Percentiles rank a stretch among this genome's conserved stretches.
phyloP scores from a whole-genome alignment of 2,113 vertebrate genomes.

The Motacilla tschutschensis region DNA sequence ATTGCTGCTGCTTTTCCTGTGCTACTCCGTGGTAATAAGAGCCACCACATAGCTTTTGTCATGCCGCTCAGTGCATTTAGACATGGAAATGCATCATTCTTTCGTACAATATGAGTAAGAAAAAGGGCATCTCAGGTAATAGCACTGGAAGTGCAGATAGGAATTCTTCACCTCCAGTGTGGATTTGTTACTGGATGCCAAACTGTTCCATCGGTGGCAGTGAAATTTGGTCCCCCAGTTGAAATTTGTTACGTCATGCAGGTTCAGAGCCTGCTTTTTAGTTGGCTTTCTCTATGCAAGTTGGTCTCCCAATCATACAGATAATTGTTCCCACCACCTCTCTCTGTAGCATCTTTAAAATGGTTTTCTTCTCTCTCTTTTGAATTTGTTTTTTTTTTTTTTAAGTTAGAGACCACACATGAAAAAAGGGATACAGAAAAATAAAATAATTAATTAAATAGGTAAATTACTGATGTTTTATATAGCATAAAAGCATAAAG shows the following conservation, averaged over 20 bases:
- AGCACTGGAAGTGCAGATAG: not conserved
- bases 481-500: not conserved
- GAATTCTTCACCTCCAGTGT: not conserved
- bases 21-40: not conserved
- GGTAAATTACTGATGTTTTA: not conserved
- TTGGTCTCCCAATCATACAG: not conserved
- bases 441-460: not conserved
- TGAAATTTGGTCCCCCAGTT: not conserved
- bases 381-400: not conserved
- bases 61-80: not conserved
- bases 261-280: not conserved
- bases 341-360: not conserved
- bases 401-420: accelerated
- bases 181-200: not conserved
- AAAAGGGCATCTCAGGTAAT: not conserved
- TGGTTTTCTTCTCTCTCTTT: not conserved
- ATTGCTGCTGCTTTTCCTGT: not conserved
- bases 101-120: not conserved
- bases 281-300: not conserved
- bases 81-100: not conserved
- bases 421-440: not conserved
- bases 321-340: not conserved
- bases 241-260: not conserved
- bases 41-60: not conserved
- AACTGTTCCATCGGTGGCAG: not conserved